A percentile compares a stretch with the other conserved stretches of the same genome.
These are phyloP conservation scores for Tachyglossus aculeatus DNA, from an alignment of 2,797 vertebrate species.

Conservation along the genomic window DNA sequence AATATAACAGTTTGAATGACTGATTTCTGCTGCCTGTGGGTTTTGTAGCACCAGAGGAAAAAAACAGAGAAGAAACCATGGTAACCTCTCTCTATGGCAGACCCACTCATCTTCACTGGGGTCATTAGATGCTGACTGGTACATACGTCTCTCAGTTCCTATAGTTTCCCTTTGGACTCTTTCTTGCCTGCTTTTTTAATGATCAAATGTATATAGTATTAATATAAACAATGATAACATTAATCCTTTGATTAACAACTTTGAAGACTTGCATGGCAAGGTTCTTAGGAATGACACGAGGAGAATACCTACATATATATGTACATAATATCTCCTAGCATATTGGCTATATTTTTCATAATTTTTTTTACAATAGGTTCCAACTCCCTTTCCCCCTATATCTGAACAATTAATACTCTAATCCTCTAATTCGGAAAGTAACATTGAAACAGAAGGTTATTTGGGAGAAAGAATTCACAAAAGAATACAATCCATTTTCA, in stretches of 20 bases:
- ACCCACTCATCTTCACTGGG: rapidly evolving
- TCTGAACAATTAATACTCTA: no score
- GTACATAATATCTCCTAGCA: rapidly evolving
- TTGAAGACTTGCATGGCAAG: constrained; percentile 21
- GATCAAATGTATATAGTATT: constrained; percentile 33
- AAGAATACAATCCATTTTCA: no score
- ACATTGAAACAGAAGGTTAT: no score
- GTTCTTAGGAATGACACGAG: not conserved
- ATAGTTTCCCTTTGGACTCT: not conserved
- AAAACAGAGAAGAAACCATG: not conserved
- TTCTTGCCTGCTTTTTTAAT: not conserved
- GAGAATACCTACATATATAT: not conserved
- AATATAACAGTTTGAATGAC: no score
- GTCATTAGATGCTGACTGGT: not conserved
- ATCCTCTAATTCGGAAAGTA: no score
- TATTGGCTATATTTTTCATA: not conserved
- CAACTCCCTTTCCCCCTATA: no score
- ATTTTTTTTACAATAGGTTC: not conserved
- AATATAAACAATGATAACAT: constrained; percentile 16
- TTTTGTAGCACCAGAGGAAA: not conserved
- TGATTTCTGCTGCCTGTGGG: not conserved
- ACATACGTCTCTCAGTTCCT: not conserved
- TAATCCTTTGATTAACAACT: constrained; percentile 36
- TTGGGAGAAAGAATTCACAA: no score
- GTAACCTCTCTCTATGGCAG: rapidly evolving